A percentile compares a stretch with the other conserved stretches of the same genome.
Conservation (phyloP, 2,888 invertebrate genomes). For the Pheosia tremula region DNA sequence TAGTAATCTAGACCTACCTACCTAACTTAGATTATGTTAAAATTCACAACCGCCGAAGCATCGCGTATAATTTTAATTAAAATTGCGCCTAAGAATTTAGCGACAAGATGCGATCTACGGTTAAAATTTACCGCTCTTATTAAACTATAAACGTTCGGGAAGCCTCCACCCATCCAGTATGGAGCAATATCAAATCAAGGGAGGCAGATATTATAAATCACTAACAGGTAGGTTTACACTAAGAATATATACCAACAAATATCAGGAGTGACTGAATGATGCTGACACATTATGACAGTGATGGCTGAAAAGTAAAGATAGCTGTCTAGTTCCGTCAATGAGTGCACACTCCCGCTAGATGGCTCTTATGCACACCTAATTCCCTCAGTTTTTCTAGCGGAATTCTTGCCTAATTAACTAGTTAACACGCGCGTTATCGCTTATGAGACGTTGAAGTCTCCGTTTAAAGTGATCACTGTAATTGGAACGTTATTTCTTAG, state of each 20-base stretch:
- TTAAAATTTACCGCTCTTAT: slow-evolving; percentile 44
- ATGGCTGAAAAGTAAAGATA: slow-evolving; percentile 53
- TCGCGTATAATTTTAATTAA: slow-evolving; percentile 36
- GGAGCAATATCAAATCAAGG: background rate
- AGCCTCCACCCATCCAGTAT: slow-evolving; percentile 11
- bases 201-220: too few species aligned
- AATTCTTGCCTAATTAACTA: slow-evolving; percentile 51
- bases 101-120: slow-evolving; percentile 36
- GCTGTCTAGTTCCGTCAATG: slow-evolving; percentile 51
- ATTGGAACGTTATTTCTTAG: background rate
- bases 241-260: too few species aligned
- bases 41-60: background rate
- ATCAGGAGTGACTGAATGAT: too few species aligned
- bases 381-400: slow-evolving; percentile 50
- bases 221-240: too few species aligned
- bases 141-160: slow-evolving; percentile 38
- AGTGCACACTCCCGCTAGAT: slow-evolving; percentile 44
- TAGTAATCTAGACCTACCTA: background rate
- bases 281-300: too few species aligned
- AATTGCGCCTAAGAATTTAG: slow-evolving; percentile 36
- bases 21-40: background rate
- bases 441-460: background rate
- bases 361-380: slow-evolving; percentile 51
- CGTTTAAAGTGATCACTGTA: background rate
- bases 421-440: background rate